These are phyloP conservation scores for Onychorhynchus coronatus DNA, from an alignment of 2,113 vertebrate species.

Conservation along the genomic window DNA sequence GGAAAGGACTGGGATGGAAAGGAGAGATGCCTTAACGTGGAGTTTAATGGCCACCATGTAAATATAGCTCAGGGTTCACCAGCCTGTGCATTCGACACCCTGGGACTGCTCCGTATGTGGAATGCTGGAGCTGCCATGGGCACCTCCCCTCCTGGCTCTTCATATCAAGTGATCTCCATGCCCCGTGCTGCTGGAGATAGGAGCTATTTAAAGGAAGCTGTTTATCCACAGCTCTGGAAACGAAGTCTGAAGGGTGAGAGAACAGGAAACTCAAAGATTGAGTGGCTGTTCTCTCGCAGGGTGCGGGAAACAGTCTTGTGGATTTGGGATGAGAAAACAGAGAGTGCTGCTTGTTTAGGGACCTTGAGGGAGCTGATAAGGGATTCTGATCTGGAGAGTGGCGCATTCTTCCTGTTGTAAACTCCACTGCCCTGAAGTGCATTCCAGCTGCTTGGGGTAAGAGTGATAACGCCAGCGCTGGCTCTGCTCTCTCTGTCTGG, in stretches of 20 bases:
- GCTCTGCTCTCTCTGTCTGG: not conserved
- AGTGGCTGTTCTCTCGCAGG: not conserved
- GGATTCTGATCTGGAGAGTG: not conserved
- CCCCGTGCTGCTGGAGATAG: accelerated
- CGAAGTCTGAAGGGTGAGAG: not conserved
- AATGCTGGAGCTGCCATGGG: not conserved
- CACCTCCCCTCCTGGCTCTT: not conserved
- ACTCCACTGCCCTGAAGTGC: not conserved
- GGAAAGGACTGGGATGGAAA: not conserved
- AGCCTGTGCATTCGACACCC: not conserved
- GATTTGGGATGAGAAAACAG: not conserved
- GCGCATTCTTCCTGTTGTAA: not conserved
- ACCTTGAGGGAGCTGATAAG: not conserved
- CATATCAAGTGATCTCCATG: accelerated
- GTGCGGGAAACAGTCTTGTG: accelerated
- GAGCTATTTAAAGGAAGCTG: constrained; percentile 10
- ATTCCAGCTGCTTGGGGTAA: not conserved
- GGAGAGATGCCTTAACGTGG: not conserved
- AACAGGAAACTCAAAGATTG: not conserved
- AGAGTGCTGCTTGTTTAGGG: not conserved
- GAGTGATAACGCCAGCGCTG: not conserved
- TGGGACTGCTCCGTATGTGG: not conserved
- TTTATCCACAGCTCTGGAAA: not conserved
- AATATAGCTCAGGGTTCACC: not conserved
- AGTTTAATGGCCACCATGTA: not conserved